Evolutionary conservation across 1,140 invertebrate species (phyloP), one percentile per base, ranked within the genome.

Genomic region (Papilio machaon): DNA sequence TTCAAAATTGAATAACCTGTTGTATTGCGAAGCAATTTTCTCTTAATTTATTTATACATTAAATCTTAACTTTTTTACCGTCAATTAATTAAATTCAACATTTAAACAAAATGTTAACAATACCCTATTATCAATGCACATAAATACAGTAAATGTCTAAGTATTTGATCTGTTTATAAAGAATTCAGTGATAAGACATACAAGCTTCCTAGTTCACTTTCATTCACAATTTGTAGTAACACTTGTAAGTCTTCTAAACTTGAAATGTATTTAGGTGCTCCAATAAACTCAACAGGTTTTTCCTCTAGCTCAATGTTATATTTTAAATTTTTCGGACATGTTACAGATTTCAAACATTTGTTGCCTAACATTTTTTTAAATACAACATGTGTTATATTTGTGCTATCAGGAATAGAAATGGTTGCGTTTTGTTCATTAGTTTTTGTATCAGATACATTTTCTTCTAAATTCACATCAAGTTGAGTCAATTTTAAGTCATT

Each of bases 181-280:
- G 76, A 80, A 38, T 73, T 86, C 88, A 92, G 83, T 92, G 88
- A 81, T 90, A 86, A 60, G n/a, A 95, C 90, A 91, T 95, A 92
- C 75, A 94, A 90, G 87, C 93, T 94, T 75, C 90, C 86, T 73
- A 94, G 86, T 82, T 90, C 91, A 82, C 89, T 92, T 79, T 95
- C 93, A 86, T 95, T 91, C 75, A 95, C 95, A 85, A 95, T 95
- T 87, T 95, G 92, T 85, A 95, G 89, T 80, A 95, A 86, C 80
- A 95, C 91, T 89, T 95, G 85, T 81, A 95, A 87, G 84, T 95
- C 95, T 83, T 95, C 94, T 84, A 93, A 85, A 82, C 87, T 93
- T 79, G 91, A 88, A 82, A 95, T 94, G 85, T 88, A 91, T 85
- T 95, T 92, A 15, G 95, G 95, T 84, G 95, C 95, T 84, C 94